phyloP scores from a whole-genome alignment of 2,113 vertebrate genomes.

The Dromas ardeola region DNA sequence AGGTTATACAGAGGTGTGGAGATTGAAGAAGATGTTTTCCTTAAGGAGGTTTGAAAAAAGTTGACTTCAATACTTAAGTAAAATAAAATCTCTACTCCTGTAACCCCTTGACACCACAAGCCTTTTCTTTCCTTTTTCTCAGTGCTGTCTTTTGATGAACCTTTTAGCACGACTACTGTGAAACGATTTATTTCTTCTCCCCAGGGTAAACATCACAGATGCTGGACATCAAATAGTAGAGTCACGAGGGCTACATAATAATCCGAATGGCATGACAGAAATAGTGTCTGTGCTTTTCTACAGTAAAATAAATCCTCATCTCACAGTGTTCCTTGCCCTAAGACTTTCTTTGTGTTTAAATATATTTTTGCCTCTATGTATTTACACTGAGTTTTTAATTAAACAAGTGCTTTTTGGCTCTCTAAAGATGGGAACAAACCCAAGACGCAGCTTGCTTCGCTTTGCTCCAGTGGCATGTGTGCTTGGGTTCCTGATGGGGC shows the following conservation, averaged over 20 bases:
- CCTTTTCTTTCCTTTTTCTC: not conserved
- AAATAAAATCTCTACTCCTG: not conserved
- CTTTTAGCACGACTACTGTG: not conserved
- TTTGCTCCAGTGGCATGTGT: accelerated
- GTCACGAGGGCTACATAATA: not conserved
- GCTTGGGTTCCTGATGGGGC: not conserved
- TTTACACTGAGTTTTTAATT: not conserved
- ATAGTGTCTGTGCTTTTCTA: not conserved
- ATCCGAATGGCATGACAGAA: not conserved
- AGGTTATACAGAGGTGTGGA: not conserved
- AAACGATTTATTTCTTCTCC: not conserved
- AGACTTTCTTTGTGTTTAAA: not conserved
- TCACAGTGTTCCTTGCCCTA: not conserved
- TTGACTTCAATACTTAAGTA: not conserved
- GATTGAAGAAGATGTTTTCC: not conserved
- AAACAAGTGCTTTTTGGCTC: not conserved
- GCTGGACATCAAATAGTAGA: too few species aligned
- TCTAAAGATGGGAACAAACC: not conserved
- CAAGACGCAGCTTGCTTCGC: accelerated
- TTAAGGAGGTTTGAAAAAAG: not conserved
- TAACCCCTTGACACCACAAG: not conserved
- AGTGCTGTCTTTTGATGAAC: not conserved
- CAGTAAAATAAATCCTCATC: not conserved
- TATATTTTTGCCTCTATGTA: accelerated
- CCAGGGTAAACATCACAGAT: not conserved